phyloP scores from a whole-genome alignment of 2,113 vertebrate species.

The Mus spicilegus region DNA sequence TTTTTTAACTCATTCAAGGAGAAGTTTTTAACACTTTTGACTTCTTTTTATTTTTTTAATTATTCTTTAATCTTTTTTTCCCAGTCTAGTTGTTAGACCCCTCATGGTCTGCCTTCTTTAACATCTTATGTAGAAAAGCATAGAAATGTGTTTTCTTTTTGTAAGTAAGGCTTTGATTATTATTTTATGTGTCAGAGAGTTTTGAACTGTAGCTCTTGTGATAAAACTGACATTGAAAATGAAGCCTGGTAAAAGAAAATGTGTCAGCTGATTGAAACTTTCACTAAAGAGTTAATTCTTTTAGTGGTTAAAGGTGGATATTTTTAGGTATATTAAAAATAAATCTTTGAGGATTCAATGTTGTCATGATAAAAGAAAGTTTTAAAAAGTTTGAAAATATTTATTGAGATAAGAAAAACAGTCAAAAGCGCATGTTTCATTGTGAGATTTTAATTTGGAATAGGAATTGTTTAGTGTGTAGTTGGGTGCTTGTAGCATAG shows the following conservation, averaged over 20 bases:
- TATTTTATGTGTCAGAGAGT: neutral
- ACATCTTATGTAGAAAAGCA: neutral
- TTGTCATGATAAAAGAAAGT: neutral
- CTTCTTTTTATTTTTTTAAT: too few species aligned
- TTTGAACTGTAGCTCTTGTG: neutral
- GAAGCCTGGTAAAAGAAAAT: neutral
- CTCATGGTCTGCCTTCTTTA: neutral
- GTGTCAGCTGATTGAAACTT: neutral
- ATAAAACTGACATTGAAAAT: neutral
- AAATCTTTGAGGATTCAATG: neutral
- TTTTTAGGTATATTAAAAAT: neutral
- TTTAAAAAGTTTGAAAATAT: neutral
- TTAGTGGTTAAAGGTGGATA: neutral
- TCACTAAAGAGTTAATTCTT: neutral
- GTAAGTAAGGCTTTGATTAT: neutral
- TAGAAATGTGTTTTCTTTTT: neutral
- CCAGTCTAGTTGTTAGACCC: too few species aligned
- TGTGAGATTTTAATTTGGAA: neutral
- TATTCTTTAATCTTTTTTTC: too few species aligned
- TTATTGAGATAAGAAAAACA: neutral
- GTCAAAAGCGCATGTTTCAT: neutral
- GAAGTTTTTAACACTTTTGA: too few species aligned
- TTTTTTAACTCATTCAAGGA: neutral
- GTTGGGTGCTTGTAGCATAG: neutral
- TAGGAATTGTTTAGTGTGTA: neutral